Base-by-base conservation (phyloP, 2,888 invertebrate genomes). In the Pyrocoelia pectoralis region DNA sequence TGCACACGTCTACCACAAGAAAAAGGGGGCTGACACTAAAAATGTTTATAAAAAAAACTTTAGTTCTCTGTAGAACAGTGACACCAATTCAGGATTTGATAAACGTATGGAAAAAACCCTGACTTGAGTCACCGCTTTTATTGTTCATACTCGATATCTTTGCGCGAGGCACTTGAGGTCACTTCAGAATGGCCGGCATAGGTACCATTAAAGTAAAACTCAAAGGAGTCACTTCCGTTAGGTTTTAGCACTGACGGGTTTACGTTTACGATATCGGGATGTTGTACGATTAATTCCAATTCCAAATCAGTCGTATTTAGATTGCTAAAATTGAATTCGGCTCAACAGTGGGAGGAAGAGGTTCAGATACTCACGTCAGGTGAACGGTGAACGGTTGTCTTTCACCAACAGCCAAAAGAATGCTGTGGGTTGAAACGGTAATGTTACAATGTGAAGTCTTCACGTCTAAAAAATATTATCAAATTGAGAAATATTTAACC, bases 1-100 rank as follows among this genome's bases (percentile, higher is more conserved):
- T 89, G 81, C 90, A 90, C 18, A 94, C 88, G 2, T 90, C 91
- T 8, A 96, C 87, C 50, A 92, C 86, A 0, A 95, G 82, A 81
- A 88, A 95, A 13, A 93, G 6, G 12, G 6, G 12, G 8, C 41
- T n/a, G 12, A 41, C 12, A 13, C 41, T 41, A 13, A 41, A 41
- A 41, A 13, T n/a, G n/a, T n/a, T n/a, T n/a, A n/a, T n/a, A n/a
- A n/a, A n/a, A n/a, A n/a, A n/a, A n/a, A n/a, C n/a, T n/a, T n/a
- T n/a, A n/a, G n/a, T n/a, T n/a, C n/a, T n/a, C n/a, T n/a, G n/a
- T n/a, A n/a, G n/a, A n/a, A n/a, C n/a, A n/a, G n/a, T n/a, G n/a
- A n/a, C n/a, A n/a, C n/a, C n/a, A n/a, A n/a, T n/a, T n/a, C n/a
- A n/a, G n/a, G n/a, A n/a, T n/a, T n/a, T 12, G 12, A 13, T 41